Base-by-base conservation (phyloP, 1,140 invertebrate species). In the Physella acuta region DNA sequence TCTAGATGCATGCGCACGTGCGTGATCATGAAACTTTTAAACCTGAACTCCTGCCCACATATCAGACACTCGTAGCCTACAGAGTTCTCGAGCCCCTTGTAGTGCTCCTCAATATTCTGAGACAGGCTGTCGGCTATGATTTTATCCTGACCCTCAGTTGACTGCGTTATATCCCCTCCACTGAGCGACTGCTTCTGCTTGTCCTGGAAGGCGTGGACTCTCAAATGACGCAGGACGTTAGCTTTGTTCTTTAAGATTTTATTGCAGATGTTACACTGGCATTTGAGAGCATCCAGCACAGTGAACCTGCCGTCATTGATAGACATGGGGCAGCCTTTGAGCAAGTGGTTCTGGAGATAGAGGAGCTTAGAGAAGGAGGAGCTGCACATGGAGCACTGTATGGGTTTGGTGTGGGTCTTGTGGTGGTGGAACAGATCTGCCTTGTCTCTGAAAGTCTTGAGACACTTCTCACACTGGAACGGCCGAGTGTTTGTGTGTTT, bases 351-450 rank as follows among this genome's bases (percentile, higher is more conserved):
- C 37, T 60, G 55, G 0, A 68, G 66, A 36, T 68, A 68, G 0
- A 68, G 30, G n/a, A 28, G 1, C 24, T 68, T 68, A 2, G 66
- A 68, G 39, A 68, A 68, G 1, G 66, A 34, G 16, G 66, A 30
- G 2, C 8, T 1, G 28, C 66, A 68, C 24, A 37, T 60, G 30
- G 16, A 30, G 49, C 66, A 68, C 39, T 68, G 34, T 24, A 68
- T 56, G n/a, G 66, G 66, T 34, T 68, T 68, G 8, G 66, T 59
- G 30, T 68, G 66, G 8, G 66, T 68, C 39, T 68, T 68, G 28
- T 59, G 20, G 30, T 68, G 66, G 30, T 68, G 66, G 5, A 68
- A 26, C 24, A 68, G 56, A 34, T 68, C 66, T 3, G 55, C 39
- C 33, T 68, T 68, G 31, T 68, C 55, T 1, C 52, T 26, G 39